Conservation (phyloP, 1,140 invertebrate species). For the Dendroctonus ponderosae region DNA sequence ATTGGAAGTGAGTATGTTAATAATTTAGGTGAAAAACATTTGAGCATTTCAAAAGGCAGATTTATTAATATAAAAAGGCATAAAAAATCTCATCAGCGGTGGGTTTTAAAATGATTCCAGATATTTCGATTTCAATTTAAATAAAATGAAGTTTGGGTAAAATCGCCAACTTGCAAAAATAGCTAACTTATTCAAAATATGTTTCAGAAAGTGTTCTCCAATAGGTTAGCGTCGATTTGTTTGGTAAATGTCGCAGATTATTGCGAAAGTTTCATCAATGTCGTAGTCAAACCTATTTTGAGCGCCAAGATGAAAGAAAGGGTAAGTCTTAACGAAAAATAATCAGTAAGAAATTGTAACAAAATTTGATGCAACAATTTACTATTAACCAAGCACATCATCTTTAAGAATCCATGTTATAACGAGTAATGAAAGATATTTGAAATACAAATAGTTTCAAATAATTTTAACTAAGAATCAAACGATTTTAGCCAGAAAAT, state of each 20-base stretch:
- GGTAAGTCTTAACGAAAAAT: slow-evolving; percentile 43
- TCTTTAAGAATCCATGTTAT: too few relatives aligned
- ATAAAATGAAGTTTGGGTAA: background rate
- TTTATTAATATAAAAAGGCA: too few relatives aligned
- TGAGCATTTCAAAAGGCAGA: too few relatives aligned
- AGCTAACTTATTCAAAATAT: background rate
- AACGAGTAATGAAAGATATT: too few relatives aligned
- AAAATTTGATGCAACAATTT: too few relatives aligned
- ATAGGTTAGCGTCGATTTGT: slow-evolving; percentile 56
- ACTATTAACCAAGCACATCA: too few relatives aligned
- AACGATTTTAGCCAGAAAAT: too few relatives aligned
- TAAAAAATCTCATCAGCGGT: background rate
- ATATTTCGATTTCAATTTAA: background rate
- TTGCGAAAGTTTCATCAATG: slow-evolving; percentile 54
- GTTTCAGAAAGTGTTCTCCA: slow-evolving; percentile 53
- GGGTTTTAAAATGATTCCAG: background rate
- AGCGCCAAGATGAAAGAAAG: slow-evolving; percentile 51
- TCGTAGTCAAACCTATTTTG: slow-evolving; percentile 53
- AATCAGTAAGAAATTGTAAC: too few relatives aligned
- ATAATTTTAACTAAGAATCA: too few relatives aligned
- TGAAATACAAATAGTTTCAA: too few relatives aligned
- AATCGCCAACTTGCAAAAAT: background rate
- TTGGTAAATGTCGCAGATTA: slow-evolving; percentile 54
- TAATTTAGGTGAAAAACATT: too few relatives aligned
- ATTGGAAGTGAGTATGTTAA: background rate